A percentile compares a stretch with the other conserved stretches of the same genome.
Conservation (phyloP, 2,797 vertebrate genomes). For the Arnoldichthys spilopterus region DNA sequence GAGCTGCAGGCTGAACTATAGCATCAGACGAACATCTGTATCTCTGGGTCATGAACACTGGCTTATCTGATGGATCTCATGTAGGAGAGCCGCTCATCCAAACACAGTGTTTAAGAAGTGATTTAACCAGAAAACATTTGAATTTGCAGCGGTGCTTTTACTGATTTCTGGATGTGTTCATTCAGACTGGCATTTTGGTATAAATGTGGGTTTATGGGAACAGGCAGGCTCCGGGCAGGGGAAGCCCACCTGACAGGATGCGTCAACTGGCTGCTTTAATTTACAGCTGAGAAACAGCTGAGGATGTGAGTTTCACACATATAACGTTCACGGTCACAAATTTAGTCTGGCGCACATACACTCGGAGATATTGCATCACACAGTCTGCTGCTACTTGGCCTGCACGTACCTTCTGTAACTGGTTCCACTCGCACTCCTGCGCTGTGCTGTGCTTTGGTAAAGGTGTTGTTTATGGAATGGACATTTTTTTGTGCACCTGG, state of each 20-base stretch:
- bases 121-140: no score
- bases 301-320: background rate
- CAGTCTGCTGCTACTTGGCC: background rate
- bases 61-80: no score
- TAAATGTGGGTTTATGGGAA: background rate
- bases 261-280: background rate
- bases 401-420: conserved; percentile 2
- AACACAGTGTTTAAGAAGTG: no score
- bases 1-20: no score
- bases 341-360: background rate
- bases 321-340: background rate
- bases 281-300: background rate
- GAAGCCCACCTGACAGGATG: background rate
- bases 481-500: background rate
- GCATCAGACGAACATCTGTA: no score
- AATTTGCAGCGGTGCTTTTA: no score
- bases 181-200: no score
- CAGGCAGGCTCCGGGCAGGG: background rate
- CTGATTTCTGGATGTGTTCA: no score
- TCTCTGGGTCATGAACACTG: no score
- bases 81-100: no score
- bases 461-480: background rate
- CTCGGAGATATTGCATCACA: background rate
- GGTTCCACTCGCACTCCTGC: background rate
- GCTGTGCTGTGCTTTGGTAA: background rate